Evolutionary conservation across 2,888 invertebrate genomes (phyloP).

Genomic region (Orchesella flavescens): DNA sequence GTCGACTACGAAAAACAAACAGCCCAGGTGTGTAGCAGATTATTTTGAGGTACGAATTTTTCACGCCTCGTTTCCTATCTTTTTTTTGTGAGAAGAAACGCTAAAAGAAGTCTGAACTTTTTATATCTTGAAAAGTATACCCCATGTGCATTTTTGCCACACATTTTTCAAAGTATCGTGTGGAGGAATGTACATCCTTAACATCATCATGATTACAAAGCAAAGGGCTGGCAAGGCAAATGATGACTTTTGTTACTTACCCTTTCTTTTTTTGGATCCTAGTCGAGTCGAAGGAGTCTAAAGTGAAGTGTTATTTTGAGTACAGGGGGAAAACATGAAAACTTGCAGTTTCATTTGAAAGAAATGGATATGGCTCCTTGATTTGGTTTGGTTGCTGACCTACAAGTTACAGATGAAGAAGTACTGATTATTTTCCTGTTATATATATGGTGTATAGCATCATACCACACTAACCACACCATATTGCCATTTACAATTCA

Average conservation of each 20-base stretch:
- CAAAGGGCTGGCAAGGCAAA: constrained; percentile 20
- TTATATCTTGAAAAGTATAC: too few relatives aligned
- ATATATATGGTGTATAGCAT: neutral
- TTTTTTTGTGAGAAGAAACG: neutral
- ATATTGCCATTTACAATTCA: neutral
- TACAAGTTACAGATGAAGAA: constrained; percentile 48
- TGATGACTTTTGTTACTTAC: constrained; percentile 1
- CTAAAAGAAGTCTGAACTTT: too few relatives aligned
- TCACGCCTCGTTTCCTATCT: constrained; percentile 24
- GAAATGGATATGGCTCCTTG: neutral
- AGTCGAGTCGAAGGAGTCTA: neutral
- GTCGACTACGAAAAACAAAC: too few relatives aligned
- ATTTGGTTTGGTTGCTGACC: constrained; percentile 22
- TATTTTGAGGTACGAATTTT: constrained; percentile 10
- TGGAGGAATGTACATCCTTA: neutral
- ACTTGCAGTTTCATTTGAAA: constrained; percentile 31
- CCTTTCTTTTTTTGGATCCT: neutral
- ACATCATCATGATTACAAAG: neutral
- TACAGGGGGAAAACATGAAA: constrained; percentile 11
- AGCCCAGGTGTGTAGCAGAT: too few relatives aligned
- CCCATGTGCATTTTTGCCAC: too few relatives aligned
- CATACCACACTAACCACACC: neutral
- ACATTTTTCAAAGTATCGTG: too few relatives aligned
- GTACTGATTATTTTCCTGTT: neutral
- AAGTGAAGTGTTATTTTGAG: neutral